Conservation (phyloP, 2,888 invertebrate species). For the Leptothorax acervorum region DNA sequence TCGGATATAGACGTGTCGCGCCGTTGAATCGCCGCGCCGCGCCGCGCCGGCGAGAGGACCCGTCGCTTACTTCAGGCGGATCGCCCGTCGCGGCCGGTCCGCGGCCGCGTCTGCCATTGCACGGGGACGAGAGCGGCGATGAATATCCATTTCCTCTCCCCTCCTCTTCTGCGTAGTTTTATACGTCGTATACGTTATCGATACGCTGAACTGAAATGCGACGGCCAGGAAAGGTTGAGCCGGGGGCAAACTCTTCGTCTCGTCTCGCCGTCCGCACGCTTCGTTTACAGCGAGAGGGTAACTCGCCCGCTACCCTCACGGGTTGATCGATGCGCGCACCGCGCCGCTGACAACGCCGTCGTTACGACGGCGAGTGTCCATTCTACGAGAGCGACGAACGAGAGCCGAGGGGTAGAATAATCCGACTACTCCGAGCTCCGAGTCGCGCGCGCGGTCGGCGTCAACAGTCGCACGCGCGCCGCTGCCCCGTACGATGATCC, state of each 20-base stretch:
- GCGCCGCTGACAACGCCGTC: slow-evolving; percentile 49
- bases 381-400: slow-evolving; percentile 23
- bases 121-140: slow-evolving; percentile 29
- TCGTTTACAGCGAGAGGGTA: slow-evolving; percentile 11
- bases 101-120: slow-evolving; percentile 51
- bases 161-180: too few species aligned
- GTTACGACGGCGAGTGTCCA: slow-evolving; percentile 45
- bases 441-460: neutral
- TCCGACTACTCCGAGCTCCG: neutral
- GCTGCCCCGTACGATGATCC: neutral
- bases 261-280: neutral
- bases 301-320: slow-evolving; percentile 7
- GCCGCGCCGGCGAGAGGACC: neutral
- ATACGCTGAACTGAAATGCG: neutral
- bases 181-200: neutral
- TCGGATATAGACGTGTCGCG: neutral
- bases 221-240: neutral
- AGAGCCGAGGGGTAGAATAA: neutral
- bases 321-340: slow-evolving; percentile 51
- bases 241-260: neutral
- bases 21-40: neutral
- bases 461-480: slow-evolving; percentile 39
- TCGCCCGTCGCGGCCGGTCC: slow-evolving; percentile 42
- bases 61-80: neutral
- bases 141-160: slow-evolving; percentile 23